A percentile compares a stretch with the other conserved stretches of the same genome.
phyloP scores from a whole-genome alignment of 1,140 invertebrate genomes.

The Neuroterus valhalla region DNA sequence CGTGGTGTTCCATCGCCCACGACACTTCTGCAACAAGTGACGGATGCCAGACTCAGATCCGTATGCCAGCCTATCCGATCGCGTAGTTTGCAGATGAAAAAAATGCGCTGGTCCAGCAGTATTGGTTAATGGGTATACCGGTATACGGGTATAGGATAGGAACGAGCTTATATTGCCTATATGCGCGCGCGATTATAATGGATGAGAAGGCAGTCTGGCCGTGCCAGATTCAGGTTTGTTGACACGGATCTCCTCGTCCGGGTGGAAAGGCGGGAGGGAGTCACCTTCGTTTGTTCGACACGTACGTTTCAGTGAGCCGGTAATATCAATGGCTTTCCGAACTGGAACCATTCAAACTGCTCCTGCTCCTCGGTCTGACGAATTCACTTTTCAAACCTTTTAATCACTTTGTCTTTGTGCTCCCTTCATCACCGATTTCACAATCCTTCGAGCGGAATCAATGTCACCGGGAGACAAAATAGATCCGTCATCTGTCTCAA shows the following conservation, averaged over 20 bases:
- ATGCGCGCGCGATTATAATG: slow-evolving; percentile 46
- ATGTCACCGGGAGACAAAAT: not conserved
- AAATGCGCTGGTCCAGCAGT: slow-evolving; percentile 41
- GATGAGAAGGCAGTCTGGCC: slow-evolving; percentile 47
- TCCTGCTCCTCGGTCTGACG: not conserved
- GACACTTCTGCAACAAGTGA: slow-evolving; percentile 37
- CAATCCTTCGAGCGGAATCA: slow-evolving; percentile 1
- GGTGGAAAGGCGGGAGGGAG: slow-evolving; percentile 43
- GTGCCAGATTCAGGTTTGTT: slow-evolving; percentile 53
- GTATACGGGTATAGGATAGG: slow-evolving; percentile 33
- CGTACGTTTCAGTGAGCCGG: slow-evolving; percentile 38
- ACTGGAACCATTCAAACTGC: too few species aligned
- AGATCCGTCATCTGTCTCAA: too few species aligned
- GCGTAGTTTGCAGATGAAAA: slow-evolving; percentile 31
- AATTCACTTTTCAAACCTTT: slow-evolving; percentile 3
- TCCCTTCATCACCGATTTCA: not conserved
- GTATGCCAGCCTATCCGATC: slow-evolving; percentile 35
- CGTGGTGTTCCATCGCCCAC: slow-evolving; percentile 25
- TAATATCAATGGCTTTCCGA: slow-evolving; percentile 2
- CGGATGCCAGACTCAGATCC: slow-evolving; percentile 39
- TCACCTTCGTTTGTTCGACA: slow-evolving; percentile 48
- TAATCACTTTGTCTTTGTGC: not conserved
- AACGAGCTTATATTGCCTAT: slow-evolving; percentile 7
- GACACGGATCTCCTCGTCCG: slow-evolving; percentile 51
- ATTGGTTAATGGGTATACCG: slow-evolving; percentile 45